A percentile compares a stretch with the other conserved stretches of the same genome.
Evolutionary conservation across 2,888 invertebrate genomes (phyloP).

Genomic region (Poecilobothrus nobilitatus): DNA sequence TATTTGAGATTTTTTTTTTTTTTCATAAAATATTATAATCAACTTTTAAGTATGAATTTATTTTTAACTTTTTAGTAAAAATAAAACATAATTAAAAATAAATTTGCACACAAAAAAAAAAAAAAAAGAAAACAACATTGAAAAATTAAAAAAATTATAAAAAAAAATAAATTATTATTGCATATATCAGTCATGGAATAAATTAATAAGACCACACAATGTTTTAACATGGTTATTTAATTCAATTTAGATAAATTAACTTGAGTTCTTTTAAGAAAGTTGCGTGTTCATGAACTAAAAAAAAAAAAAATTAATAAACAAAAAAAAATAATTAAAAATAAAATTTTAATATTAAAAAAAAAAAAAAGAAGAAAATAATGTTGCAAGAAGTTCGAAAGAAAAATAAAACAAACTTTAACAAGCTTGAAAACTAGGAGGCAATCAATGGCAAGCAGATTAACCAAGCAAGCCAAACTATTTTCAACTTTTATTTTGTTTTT

Average conservation of each 20-base stretch:
- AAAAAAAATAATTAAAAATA: background rate
- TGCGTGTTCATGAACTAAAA: slow-evolving; percentile 22
- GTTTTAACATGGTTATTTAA: slow-evolving; percentile 44
- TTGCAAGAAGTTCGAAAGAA: background rate
- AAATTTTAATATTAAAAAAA: background rate
- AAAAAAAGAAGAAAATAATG: background rate
- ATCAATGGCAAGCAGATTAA: background rate
- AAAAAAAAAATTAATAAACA: background rate
- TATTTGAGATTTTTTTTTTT: no score
- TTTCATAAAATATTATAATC: no score
- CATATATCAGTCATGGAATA: slow-evolving; percentile 27
- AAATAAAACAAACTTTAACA: background rate
- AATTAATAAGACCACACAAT: slow-evolving; percentile 41
- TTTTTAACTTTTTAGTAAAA: no score
- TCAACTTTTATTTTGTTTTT: background rate
- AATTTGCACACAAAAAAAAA: no score
- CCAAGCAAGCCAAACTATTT: background rate
- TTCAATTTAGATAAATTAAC: slow-evolving; percentile 46
- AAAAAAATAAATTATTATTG: background rate
- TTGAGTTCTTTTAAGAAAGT: slow-evolving; percentile 26
- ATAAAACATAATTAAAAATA: no score
- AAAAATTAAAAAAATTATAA: no score
- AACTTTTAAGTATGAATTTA: no score
- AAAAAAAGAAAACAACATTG: no score
- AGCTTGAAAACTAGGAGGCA: background rate